Evolutionary conservation across 2,113 vertebrate species (phyloP), one percentile per base, ranked within the genome.

Genomic region (Fregetta grallaria): DNA sequence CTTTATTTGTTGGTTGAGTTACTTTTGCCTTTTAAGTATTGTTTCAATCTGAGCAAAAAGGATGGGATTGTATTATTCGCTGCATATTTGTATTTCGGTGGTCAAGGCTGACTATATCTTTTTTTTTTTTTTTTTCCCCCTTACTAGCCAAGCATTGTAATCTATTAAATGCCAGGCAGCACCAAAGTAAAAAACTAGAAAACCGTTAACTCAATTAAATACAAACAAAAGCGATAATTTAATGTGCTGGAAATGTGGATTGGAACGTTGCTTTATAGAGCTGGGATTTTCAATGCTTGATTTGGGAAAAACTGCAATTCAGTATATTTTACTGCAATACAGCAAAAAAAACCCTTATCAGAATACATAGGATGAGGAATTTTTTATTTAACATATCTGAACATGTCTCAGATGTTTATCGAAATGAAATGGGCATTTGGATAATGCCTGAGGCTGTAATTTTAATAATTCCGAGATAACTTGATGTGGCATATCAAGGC

Each of bases 381-480:
- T 79, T 66, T 62, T 87, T 88, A 78, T 80, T 92, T 86, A 86
- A 82, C 47, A 32, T 52, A 92, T 63, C 36, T 38, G 23, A 95
- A 27, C 61, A 59, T 27, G 94, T 94, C 65, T 86, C 67, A 92
- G 79, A 87, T 92, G 84, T 62, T 86, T 63, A 75, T 25, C 2
- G 36, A 70, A 91, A 78, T 55, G 73, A 96, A 96, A 93, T 75
- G 80, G 72, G 87, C 91, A 92, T 80, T 90, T 90, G 78, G 94
- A 34, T 89, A 95, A 94, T 30, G 84, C 96, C 86, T 21, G 75
- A 81, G 92, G 95, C 85, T 94, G 81, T 80, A 89, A 95, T 97
- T 94, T 89, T 92, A 91, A 90, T 96, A 96, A 95, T 80, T 87
- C 87, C 89, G 83, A 86, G 86, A 88, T 40, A 74, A 94, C 74